Evolutionary conservation across 2,113 vertebrate genomes (phyloP), one percentile per base, ranked within the genome.

Genomic region (Ameiurus melas): DNA sequence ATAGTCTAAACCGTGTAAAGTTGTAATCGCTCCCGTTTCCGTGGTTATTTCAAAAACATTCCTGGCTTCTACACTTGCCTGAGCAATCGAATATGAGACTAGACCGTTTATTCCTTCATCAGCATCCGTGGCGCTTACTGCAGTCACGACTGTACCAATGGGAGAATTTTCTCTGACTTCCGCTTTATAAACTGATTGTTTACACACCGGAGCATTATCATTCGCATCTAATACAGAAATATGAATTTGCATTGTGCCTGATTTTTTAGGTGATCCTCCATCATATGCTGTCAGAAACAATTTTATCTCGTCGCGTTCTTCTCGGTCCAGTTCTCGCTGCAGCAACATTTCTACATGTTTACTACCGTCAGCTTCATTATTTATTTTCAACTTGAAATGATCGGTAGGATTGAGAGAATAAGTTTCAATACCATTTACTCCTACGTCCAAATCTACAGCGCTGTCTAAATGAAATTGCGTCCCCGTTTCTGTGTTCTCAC

Each of bases 191-290:
- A 92, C 70, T 0, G 93, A 83, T 60, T 93, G 92, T 62, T 90
- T 92, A 89, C 95, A 96, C 0, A 91, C 81, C 12, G 95, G 95
- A 0, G 91, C 90, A 66, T 96, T 95, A 84, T 96, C 96, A 87
- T 95, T 96, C 0, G 30, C 91, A 82, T 96, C 95, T 85, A 95
- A 70, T 17, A 97, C 91, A 82, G 90, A 22, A 0, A 96, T 75
- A 0, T n/a, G 83, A 5, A 96, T 93, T 87, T 92, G 83, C 0
- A 94, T 47, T 0, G 93, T 94, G 0, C 94, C 92, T 47, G 95
- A 94, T n/a, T 33, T 62, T 0, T 82, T 90, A 0, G 95, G 95
- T 73, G 86, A 92, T 5, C 95, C 94, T 0, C 96, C 96, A 75
- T 97, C 95, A 14, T 92, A 58, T 0, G 95, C 96, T 0, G 86